phyloP scores from a whole-genome alignment of 2,888 invertebrate species.

The Nycteola revayana region DNA sequence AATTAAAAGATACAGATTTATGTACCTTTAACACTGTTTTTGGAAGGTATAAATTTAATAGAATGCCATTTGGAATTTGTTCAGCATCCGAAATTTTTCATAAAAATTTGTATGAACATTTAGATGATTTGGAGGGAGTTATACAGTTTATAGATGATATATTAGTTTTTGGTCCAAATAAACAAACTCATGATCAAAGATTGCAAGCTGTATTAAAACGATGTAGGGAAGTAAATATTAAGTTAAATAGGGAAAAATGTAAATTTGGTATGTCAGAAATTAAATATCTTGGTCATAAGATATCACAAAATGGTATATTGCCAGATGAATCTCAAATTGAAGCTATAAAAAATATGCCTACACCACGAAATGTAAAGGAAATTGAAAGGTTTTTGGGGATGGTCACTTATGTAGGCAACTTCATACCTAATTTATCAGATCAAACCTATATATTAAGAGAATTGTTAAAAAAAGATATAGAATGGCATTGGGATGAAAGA shows the following conservation, averaged over 20 bases:
- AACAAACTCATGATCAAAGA: constrained; percentile 9
- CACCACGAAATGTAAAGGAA: constrained; percentile 20
- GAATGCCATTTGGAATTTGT: constrained; percentile 27
- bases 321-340: constrained; percentile 21
- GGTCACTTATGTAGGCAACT: no score
- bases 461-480: no score
- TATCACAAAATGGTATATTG: constrained; percentile 13
- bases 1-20: constrained; percentile 18
- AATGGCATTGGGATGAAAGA: constrained; percentile 21
- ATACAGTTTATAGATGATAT: constrained; percentile 17
- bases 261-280: constrained; percentile 14
- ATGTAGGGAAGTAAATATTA: constrained; percentile 18
- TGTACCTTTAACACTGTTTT: constrained; percentile 29
- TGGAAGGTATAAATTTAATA: constrained; percentile 27
- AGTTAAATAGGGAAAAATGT: constrained; percentile 24
- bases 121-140: constrained; percentile 24
- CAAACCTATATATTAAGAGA: constrained; percentile 19
- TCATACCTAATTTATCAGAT: constrained; percentile 28
- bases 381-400: constrained; percentile 27
- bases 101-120: constrained; percentile 17
- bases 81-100: constrained; percentile 30
- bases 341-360: constrained; percentile 25
- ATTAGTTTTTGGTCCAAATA: constrained; percentile 4
- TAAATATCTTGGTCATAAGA: constrained; percentile 22
- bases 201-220: constrained; percentile 12